A percentile compares a stretch with the other conserved stretches of the same genome.
phyloP scores from a whole-genome alignment of 1,140 invertebrate genomes.

The Nasonia longicornis region DNA sequence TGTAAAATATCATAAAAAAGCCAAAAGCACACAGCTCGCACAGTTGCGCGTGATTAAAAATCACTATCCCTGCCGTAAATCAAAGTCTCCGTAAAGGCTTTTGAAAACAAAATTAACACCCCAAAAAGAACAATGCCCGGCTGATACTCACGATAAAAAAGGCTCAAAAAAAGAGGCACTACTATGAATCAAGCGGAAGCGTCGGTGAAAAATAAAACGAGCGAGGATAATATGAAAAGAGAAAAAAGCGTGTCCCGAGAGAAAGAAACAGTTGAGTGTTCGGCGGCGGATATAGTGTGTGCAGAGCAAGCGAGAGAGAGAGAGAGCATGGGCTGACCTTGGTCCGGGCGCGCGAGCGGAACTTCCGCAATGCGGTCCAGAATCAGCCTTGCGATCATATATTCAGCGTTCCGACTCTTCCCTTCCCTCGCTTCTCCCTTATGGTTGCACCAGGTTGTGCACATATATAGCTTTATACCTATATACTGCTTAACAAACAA shows the following conservation, averaged over 20 bases:
- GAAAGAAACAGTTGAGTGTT: conserved; percentile 12
- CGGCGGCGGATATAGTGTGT: neutral
- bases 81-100: neutral
- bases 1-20: neutral
- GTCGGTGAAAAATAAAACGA: neutral
- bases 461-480: neutral
- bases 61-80: neutral
- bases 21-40: no score
- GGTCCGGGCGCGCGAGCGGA: conserved; percentile 20
- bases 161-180: neutral
- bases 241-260: conserved; percentile 20
- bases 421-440: conserved; percentile 7
- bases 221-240: neutral
- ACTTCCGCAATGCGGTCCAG: conserved; percentile 46
- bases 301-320: neutral
- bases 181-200: neutral
- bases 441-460: neutral
- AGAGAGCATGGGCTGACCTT: conserved; percentile 31
- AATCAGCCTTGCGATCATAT: conserved; percentile 44
- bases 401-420: conserved; percentile 24
- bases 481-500: no score
- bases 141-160: neutral
- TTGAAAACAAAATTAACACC: neutral
- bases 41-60: neutral
- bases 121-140: neutral